These are phyloP conservation scores for Metacarcinus magister DNA, from an alignment of 2,888 invertebrate species.

Conservation along the genomic window DNA sequence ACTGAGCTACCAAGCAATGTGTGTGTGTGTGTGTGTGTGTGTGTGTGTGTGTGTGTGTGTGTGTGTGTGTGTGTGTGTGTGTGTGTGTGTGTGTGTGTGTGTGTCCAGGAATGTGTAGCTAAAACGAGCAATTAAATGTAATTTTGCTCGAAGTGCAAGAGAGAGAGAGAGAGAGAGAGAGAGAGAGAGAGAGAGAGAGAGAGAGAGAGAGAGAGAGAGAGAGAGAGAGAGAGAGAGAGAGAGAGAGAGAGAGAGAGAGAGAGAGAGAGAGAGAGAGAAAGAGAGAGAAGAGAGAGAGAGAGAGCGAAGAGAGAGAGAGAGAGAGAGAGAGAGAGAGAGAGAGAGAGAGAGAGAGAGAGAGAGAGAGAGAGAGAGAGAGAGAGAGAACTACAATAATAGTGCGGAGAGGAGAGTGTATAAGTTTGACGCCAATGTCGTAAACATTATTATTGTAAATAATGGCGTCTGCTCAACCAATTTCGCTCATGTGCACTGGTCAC, in stretches of 20 bases:
- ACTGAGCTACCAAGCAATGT: too few species aligned
- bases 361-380: not conserved
- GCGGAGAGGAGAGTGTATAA: not conserved
- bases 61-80: not conserved
- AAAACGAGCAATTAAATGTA: not conserved
- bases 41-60: too few species aligned
- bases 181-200: conserved; percentile 4
- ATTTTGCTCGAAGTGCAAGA: not conserved
- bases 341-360: conserved; percentile 37
- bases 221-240: conserved; percentile 26
- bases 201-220: conserved; percentile 26
- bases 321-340: conserved; percentile 14
- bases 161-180: not conserved
- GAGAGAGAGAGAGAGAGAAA: not conserved
- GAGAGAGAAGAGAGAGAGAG: not conserved
- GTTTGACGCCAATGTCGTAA: not conserved
- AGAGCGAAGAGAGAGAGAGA: not conserved
- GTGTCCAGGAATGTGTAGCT: not conserved
- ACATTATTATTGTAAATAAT: not conserved
- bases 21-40: not conserved
- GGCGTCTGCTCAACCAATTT: not conserved
- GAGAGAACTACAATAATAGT: not conserved
- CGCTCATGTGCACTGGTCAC: not conserved
- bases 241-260: not conserved
- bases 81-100: not conserved